Conservation (phyloP, 2,797 vertebrate genomes). For the Gephyroberyx darwinii region DNA sequence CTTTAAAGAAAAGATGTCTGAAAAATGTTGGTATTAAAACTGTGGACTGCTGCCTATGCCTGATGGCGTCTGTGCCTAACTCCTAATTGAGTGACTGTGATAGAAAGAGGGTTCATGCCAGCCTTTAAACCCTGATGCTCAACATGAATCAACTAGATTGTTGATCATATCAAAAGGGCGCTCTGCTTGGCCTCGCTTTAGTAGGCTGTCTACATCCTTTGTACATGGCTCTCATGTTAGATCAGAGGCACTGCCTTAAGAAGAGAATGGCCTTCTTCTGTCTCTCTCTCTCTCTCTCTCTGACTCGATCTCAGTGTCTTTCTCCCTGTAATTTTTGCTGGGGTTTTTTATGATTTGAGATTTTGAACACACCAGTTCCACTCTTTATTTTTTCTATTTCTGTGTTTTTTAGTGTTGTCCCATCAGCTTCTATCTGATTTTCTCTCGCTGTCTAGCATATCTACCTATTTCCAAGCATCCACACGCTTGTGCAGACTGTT, state of each 20-base stretch:
- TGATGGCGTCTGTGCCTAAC: conserved; percentile 25
- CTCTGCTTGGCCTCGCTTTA: conserved; percentile 39
- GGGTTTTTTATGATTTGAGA: background rate
- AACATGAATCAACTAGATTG: conserved; percentile 46
- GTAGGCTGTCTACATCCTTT: conserved; percentile 23
- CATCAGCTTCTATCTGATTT: background rate
- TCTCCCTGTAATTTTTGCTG: no score
- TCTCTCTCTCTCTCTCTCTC: background rate
- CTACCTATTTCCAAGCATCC: background rate
- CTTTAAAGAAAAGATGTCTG: background rate
- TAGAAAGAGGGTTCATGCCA: conserved; percentile 11
- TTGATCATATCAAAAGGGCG: conserved; percentile 53
- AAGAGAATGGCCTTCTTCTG: conserved; percentile 1
- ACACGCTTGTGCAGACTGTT: background rate
- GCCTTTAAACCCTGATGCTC: conserved; percentile 45
- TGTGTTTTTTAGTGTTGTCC: background rate
- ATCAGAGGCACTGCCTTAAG: conserved; percentile 36
- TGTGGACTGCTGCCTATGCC: background rate
- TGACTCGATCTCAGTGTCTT: background rate
- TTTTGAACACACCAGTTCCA: conserved; percentile 16
- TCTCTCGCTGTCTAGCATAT: conserved; percentile 13
- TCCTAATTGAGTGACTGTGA: conserved; percentile 28
- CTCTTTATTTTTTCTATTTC: background rate
- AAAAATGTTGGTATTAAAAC: background rate
- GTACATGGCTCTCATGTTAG: conserved; percentile 35